Evolutionary conservation across 2,888 invertebrate genomes (phyloP).

Genomic region (Elysia crispata): DNA sequence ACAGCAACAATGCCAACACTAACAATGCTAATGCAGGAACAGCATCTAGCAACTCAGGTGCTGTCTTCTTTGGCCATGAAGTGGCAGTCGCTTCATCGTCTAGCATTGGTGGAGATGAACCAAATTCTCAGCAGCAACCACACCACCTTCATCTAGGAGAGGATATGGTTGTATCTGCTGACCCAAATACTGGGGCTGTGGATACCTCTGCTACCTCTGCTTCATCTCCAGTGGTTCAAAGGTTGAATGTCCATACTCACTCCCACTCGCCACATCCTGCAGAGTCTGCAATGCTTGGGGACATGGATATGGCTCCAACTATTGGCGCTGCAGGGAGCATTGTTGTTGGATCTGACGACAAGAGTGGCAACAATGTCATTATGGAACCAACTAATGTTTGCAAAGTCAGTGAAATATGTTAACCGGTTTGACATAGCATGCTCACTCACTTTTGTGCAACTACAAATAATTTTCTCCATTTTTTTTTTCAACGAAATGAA

Average conservation of each 20-base stretch:
- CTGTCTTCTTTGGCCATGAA: slow-evolving; percentile 31
- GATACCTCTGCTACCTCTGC: slow-evolving; percentile 40
- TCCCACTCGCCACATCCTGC: slow-evolving; percentile 45
- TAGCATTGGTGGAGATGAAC: slow-evolving; percentile 34
- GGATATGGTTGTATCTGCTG: slow-evolving; percentile 32
- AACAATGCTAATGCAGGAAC: slow-evolving; percentile 39
- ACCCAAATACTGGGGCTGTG: slow-evolving; percentile 44
- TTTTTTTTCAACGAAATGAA: neutral
- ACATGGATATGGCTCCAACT: slow-evolving; percentile 37
- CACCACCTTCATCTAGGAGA: slow-evolving; percentile 49
- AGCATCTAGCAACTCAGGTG: neutral
- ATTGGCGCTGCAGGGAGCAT: slow-evolving; percentile 17
- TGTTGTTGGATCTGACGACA: slow-evolving; percentile 44
- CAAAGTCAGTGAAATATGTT: slow-evolving; percentile 78
- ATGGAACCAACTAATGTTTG: slow-evolving; percentile 73
- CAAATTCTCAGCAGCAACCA: slow-evolving; percentile 45
- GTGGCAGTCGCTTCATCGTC: slow-evolving; percentile 15
- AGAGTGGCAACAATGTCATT: slow-evolving; percentile 28
- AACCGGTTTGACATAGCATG: no score
- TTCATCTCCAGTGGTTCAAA: slow-evolving; percentile 39
- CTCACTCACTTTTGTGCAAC: no score
- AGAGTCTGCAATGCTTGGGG: slow-evolving; percentile 38
- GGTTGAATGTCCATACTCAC: neutral
- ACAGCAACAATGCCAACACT: neutral
- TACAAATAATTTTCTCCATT: neutral